A percentile compares a stretch with the other conserved stretches of the same genome.
These are phyloP conservation scores for Volucella bombylans DNA, from an alignment of 2,888 invertebrate species.

Conservation along the genomic window DNA sequence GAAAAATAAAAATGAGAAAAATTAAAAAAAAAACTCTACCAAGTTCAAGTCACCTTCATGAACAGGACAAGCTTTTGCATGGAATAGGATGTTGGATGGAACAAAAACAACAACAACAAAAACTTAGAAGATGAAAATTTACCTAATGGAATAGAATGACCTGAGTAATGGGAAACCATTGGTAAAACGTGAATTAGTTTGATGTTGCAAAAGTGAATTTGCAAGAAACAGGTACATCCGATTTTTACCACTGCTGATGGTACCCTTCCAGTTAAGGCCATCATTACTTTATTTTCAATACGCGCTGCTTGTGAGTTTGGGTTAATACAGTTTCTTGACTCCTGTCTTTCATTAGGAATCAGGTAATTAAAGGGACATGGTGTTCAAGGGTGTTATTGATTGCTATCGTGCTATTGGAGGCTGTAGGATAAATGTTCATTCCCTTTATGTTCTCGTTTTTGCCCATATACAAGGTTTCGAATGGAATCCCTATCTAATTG, in stretches of 20 bases:
- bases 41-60: slow-evolving; percentile 19
- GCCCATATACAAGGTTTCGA: not conserved
- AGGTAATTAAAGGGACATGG: slow-evolving; percentile 29
- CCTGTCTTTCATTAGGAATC: slow-evolving; percentile 32
- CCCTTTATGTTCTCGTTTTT: not conserved
- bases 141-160: slow-evolving; percentile 54
- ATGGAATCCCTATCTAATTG: too few relatives aligned
- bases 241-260: not conserved
- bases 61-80: not conserved
- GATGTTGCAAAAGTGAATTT: slow-evolving; percentile 40
- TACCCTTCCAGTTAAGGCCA: not conserved
- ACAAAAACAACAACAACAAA: slow-evolving; percentile 1
- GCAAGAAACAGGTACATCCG: slow-evolving; percentile 19
- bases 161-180: slow-evolving; percentile 65
- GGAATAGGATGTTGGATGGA: not conserved
- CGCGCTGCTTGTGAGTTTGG: slow-evolving; percentile 7
- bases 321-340: slow-evolving; percentile 2
- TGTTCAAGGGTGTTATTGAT: slow-evolving; percentile 27
- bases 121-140: slow-evolving; percentile 42
- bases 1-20: not conserved
- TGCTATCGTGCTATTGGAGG: slow-evolving; percentile 6
- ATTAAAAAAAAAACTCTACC: slow-evolving; percentile 17
- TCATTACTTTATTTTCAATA: slow-evolving; percentile 36
- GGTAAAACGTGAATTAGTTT: slow-evolving; percentile 58
- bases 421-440: slow-evolving; percentile 2